Base-by-base conservation (phyloP, 2,888 invertebrate species). In the Cybosia mesomella region DNA sequence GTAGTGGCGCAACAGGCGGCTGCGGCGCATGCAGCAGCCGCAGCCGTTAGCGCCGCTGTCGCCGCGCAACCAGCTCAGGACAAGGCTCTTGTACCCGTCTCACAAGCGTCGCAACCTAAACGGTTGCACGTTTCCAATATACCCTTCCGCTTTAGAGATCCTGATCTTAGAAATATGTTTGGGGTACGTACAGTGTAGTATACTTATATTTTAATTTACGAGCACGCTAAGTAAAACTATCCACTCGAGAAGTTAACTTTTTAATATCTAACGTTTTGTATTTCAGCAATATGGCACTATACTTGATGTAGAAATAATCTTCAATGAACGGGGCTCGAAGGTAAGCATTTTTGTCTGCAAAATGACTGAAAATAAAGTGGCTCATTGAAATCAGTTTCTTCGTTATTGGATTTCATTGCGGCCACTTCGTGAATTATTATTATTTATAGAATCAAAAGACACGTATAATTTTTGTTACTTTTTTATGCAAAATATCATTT, bases 241-340 rank as follows among this genome's bases (percentile, higher is more conserved):
- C 21, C 65, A 55, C 36, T 36, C 49, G 8, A 28, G 18, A 53
- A 60, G 68, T 43, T 67, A 68, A 58, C 34, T 39, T 83, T 88
- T 86, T 88, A 89, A 89, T 83, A 74, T 79, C 58, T 75, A 73
- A 82, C 81, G 79, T 92, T 93, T 95, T 95, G 87, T 90, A 92
- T 97, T 97, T 90, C 96, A 99, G 98, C 99, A 99, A 97, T 99
- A 98, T 96, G 99, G 99, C 92, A 97, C 98, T 89, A 99, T 99
- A 93, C 97, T 99, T 94, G 99, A 99, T 96, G 99, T 99, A 95
- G 99, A 99, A 97, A 99, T 99, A 90, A 99, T 99, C 95, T 99
- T 99, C 97, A 99, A 99, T 95, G 99, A 99, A 96, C 97, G 99
- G 85, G 99, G 99, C 95, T 99, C 99, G 87, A 99, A 99, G 98